Conservation (phyloP, 2,113 vertebrate species). For the Gallinago undulata region DNA sequence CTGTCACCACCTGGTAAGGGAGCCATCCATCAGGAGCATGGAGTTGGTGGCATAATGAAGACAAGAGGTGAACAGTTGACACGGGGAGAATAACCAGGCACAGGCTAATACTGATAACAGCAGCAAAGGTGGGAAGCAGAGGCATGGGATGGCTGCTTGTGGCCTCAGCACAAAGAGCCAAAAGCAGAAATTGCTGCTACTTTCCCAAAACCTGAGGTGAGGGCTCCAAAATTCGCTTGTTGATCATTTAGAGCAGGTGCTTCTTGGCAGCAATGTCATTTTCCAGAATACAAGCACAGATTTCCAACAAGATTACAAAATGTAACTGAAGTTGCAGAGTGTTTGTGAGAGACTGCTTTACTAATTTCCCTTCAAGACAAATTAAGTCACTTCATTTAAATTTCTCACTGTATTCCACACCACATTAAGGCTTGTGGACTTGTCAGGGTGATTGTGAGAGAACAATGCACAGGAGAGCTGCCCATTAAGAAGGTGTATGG, state of each 20-base stretch:
- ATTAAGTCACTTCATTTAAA: conserved; percentile 59
- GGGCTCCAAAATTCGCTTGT: background rate
- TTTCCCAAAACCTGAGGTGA: background rate
- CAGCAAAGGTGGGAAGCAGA: background rate
- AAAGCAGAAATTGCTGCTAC: background rate
- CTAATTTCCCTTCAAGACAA: conserved; percentile 63
- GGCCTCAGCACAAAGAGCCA: background rate
- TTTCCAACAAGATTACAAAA: background rate
- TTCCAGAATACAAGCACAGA: background rate
- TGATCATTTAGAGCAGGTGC: background rate
- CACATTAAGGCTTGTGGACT: conserved; percentile 7
- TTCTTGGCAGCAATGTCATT: background rate
- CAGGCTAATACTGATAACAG: background rate
- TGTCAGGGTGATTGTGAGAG: conserved; percentile 13
- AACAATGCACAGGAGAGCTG: background rate
- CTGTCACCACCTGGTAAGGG: background rate
- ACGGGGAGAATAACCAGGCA: background rate
- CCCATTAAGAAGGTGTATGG: background rate
- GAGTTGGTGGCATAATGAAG: background rate
- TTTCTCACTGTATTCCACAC: conserved; percentile 29
- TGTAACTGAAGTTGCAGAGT: background rate
- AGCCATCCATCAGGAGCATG: background rate
- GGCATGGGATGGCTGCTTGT: fast-evolving
- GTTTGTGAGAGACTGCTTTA: conserved; percentile 12
- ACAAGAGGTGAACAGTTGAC: background rate